Evolutionary conservation across 2,113 vertebrate genomes (phyloP).

Genomic region (Hyaena hyaena): DNA sequence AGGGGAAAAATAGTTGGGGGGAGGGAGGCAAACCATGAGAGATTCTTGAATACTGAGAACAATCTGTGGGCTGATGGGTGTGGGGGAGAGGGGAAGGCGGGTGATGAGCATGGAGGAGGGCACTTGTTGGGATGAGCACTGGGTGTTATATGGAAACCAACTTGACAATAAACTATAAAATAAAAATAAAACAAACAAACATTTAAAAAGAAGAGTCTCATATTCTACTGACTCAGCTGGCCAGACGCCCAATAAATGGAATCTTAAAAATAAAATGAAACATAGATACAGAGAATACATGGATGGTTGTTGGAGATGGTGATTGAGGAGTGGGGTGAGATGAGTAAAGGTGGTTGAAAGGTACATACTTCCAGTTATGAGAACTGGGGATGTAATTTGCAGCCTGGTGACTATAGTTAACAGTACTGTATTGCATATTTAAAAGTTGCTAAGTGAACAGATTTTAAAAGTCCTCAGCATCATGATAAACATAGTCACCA

Average conservation of each 20-base stretch:
- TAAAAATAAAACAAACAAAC: no score
- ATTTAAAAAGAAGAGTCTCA: background rate
- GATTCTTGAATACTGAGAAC: no score
- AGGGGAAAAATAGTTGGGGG: no score
- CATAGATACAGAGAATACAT: background rate
- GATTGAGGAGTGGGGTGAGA: background rate
- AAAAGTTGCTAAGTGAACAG: background rate
- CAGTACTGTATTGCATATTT: background rate
- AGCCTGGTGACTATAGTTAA: background rate
- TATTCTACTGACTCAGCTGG: background rate
- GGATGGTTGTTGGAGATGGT: background rate
- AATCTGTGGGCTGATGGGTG: no score
- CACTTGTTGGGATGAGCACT: no score
- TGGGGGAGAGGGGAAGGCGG: no score
- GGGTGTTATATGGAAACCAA: no score
- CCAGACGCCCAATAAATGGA: background rate
- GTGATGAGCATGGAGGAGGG: no score
- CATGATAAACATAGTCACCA: background rate
- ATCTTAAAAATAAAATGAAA: background rate
- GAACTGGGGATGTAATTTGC: background rate
- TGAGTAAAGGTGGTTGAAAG: background rate
- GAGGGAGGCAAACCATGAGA: no score
- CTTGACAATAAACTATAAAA: no score
- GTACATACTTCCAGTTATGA: background rate
- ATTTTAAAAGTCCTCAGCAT: background rate